Percentiles rank a stretch among this genome's conserved stretches.
Evolutionary conservation across 2,888 invertebrate species (phyloP).

Genomic region (Tipula confusa): DNA sequence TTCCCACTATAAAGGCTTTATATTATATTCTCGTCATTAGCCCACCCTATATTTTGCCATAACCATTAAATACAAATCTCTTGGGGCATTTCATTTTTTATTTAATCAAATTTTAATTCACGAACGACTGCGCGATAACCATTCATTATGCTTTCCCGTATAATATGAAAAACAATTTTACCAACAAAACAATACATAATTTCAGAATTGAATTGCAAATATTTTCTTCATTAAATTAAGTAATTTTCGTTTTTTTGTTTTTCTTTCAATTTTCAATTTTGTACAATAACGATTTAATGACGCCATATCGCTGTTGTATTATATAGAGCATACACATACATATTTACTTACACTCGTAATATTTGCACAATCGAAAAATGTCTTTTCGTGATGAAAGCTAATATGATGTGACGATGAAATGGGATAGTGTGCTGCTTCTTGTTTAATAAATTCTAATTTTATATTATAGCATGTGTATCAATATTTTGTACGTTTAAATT

Average conservation of each 20-base stretch:
- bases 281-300: background rate
- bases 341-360: too few species aligned
- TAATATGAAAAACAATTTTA: background rate
- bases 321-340: background rate
- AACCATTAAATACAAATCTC: background rate
- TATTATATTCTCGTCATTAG: too few species aligned
- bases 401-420: background rate
- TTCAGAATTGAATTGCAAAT: background rate
- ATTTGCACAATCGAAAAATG: background rate
- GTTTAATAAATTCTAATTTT: background rate
- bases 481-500: background rate
- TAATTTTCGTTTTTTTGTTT: too few species aligned
- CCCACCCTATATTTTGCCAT: too few species aligned
- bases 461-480: background rate
- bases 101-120: background rate
- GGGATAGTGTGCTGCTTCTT: background rate
- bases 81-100: background rate
- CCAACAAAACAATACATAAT: background rate
- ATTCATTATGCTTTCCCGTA: background rate
- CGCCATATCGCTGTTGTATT: background rate
- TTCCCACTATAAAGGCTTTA: too few species aligned
- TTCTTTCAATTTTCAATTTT: background rate
- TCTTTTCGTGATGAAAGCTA: background rate
- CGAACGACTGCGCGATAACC: background rate
- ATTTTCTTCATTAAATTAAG: background rate